These are phyloP conservation scores for Alexandromys oeconomus DNA, from an alignment of 2,797 vertebrate species.

Conservation along the genomic window DNA sequence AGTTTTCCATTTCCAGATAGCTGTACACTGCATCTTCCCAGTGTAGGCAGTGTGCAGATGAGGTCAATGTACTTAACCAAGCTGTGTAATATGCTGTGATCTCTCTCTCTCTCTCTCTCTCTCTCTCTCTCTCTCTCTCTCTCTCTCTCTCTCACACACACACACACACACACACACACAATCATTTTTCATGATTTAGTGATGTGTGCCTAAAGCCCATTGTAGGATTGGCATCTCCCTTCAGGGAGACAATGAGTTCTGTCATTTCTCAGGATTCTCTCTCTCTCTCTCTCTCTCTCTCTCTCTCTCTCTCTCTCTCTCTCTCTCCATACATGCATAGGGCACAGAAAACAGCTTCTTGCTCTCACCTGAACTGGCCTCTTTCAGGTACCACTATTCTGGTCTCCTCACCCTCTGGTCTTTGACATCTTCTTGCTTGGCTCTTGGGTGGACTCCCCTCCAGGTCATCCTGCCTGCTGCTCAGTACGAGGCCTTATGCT, in stretches of 20 bases:
- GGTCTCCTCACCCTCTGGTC: too few species aligned
- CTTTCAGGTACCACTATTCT: not conserved
- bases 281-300: too few species aligned
- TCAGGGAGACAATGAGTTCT: rapidly evolving
- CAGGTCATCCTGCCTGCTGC: not conserved
- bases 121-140: too few species aligned
- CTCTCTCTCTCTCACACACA: too few species aligned
- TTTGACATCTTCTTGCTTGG: not conserved
- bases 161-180: too few species aligned
- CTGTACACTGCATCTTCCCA: not conserved
- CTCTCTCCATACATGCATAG: too few species aligned
- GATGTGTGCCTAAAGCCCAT: too few species aligned
- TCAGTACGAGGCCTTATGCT: too few species aligned
- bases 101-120: too few species aligned
- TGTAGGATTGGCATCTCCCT: not conserved
- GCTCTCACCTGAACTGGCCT: not conserved
- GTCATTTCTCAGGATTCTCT: not conserved
- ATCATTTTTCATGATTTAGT: not conserved
- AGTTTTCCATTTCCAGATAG: not conserved
- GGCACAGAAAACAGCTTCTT: not conserved
- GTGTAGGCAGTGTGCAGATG: too few species aligned
- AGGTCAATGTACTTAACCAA: not conserved
- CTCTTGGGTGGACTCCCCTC: rapidly evolving
- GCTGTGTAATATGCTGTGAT: not conserved
- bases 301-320: too few species aligned